Evolutionary conservation across 1,140 invertebrate genomes (phyloP), one percentile per base, ranked within the genome.

Genomic region (Achatina immaculata): DNA sequence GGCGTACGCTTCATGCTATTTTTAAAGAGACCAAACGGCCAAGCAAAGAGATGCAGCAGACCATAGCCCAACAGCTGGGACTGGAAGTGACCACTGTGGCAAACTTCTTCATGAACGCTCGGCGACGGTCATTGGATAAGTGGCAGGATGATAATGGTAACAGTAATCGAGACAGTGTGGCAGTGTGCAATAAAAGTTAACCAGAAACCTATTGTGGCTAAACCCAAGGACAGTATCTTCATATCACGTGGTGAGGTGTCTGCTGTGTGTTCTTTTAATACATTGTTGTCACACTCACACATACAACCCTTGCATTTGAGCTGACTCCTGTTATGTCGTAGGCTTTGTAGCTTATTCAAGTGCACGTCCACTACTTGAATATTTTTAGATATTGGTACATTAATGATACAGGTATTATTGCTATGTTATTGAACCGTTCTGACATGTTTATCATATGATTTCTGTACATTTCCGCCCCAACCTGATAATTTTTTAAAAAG

Each of bases 31-130:
- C 98, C 79, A 99, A 99, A 92, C 94, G 99, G 91, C 99, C 99
- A 83, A 99, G 97, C 83, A 99, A 99, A 92, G 99, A 99, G 93
- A 99, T 99, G 98, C 99, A 99, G 93, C 96, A 99, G 85, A 99
- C 98, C 84, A 99, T 99, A 92, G 97, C 98, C 43, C 94, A 98
- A 85, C 98, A 99, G 91, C 93, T 99, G 84, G 97, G 98, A 83
- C 94, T 99, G 78, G 98, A 99, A 91, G 97, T 98, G 28, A 99
- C 97, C 51, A 99, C 99, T n/a, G 98, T 99, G 28, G 98, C 98
- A 42, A 99, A 99, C 92, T 99, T 99, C 94, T 99, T 99, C 93
- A 99, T 99, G 99, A 99, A 99, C 92, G 98, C 98, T 42, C 93
- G 98, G 74, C 94, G 98, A 85, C 94, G 98, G 77, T 98, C 97